Conservation (phyloP, 1,140 invertebrate species). For the Bombus picipes region DNA sequence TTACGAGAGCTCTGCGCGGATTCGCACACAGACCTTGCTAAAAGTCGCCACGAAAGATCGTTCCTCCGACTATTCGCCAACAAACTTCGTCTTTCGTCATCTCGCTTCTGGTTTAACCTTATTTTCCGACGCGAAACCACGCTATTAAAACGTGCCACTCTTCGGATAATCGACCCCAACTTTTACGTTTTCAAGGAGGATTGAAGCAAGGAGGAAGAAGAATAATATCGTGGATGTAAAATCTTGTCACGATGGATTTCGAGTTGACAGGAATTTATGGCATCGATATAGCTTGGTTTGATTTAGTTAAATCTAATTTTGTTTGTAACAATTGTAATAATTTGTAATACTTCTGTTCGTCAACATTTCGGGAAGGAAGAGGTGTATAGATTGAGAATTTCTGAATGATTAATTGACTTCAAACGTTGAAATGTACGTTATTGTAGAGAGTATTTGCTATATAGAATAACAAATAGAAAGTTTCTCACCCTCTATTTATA, state of each 20-base stretch:
- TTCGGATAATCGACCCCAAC: background rate
- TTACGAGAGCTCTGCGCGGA: background rate
- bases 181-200: background rate
- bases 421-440: too few relatives aligned
- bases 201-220: background rate
- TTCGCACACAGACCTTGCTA: background rate
- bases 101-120: slow-evolving; percentile 18
- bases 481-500: too few relatives aligned
- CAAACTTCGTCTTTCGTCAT: slow-evolving; percentile 17
- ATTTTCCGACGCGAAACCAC: background rate
- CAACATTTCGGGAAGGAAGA: too few relatives aligned
- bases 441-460: too few relatives aligned
- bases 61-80: slow-evolving; percentile 11
- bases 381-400: too few relatives aligned
- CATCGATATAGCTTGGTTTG: background rate
- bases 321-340: too few relatives aligned
- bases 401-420: too few relatives aligned
- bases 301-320: too few relatives aligned
- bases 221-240: background rate
- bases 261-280: background rate
- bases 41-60: slow-evolving; percentile 30
- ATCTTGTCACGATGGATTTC: background rate
- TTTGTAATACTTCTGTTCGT: too few relatives aligned
- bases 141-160: slow-evolving; percentile 18
- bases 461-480: too few relatives aligned